Evolutionary conservation across 2,113 vertebrate species (phyloP).

Genomic region (Cisticola juncidis): DNA sequence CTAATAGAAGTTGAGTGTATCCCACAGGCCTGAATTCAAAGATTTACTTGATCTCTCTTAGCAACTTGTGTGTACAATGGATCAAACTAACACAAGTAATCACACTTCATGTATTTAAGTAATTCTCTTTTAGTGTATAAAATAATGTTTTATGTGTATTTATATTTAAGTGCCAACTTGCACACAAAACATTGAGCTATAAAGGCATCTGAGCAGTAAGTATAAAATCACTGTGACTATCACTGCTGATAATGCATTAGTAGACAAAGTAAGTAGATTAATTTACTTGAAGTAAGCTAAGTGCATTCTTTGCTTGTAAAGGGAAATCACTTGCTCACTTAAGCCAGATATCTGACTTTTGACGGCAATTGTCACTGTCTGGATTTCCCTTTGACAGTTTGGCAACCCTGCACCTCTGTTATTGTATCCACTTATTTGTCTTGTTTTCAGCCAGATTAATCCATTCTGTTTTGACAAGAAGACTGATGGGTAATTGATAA

Average conservation of each 20-base stretch:
- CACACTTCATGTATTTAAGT: neutral
- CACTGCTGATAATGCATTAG: slow-evolving; percentile 79
- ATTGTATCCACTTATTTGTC: slow-evolving; percentile 85
- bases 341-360: slow-evolving; percentile 94
- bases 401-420: slow-evolving; percentile 82
- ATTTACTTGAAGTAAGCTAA: slow-evolving; percentile 90
- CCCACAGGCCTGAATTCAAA: slow-evolving; percentile 27
- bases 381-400: slow-evolving; percentile 84
- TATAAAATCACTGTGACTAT: slow-evolving; percentile 76
- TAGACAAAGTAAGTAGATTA: slow-evolving; percentile 88
- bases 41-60: slow-evolving; percentile 1
- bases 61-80: neutral
- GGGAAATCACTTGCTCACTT: slow-evolving; percentile 80
- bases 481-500: slow-evolving; percentile 90
- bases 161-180: neutral
- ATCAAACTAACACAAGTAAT: neutral
- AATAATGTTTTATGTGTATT: neutral
- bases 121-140: neutral
- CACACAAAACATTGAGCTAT: slow-evolving; percentile 64
- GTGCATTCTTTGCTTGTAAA: slow-evolving; percentile 95
- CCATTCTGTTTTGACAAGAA: slow-evolving; percentile 87
- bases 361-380: slow-evolving; percentile 85
- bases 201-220: slow-evolving; percentile 67
- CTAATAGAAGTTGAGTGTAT: slow-evolving; percentile 12
- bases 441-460: slow-evolving; percentile 86